Conservation (phyloP, 92 coral and sea anemone species). For the Virgularia gustaviana region DNA sequence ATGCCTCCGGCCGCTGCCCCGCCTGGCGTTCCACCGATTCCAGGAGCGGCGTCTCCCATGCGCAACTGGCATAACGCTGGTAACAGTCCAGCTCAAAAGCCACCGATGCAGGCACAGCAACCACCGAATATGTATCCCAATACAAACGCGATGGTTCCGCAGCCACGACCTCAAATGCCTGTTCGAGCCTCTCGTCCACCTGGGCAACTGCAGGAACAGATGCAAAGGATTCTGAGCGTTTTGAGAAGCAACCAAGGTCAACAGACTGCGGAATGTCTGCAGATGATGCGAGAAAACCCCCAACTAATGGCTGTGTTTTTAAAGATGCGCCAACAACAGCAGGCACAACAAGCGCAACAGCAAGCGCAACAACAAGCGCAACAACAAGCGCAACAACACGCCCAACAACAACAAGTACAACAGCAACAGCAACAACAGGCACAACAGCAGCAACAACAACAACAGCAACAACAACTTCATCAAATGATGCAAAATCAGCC, state of each 20-base stretch:
- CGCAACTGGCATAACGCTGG: slow-evolving; percentile 28
- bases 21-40: slow-evolving; percentile 31
- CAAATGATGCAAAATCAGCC: slow-evolving; percentile 65
- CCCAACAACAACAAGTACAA: slow-evolving; percentile 51
- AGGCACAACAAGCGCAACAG: slow-evolving; percentile 49
- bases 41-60: slow-evolving; percentile 9
- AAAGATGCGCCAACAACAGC: slow-evolving; percentile 72
- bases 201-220: slow-evolving; percentile 31
- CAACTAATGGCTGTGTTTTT: slow-evolving; percentile 72
- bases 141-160: slow-evolving; percentile 23
- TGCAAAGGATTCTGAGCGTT: slow-evolving; percentile 23
- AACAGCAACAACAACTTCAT: slow-evolving; percentile 62
- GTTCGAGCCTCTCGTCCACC: slow-evolving; percentile 25
- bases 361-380: slow-evolving; percentile 54
- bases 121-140: slow-evolving; percentile 1
- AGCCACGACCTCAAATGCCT: slow-evolving; percentile 17
- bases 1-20: slow-evolving; percentile 51
- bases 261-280: slow-evolving; percentile 84
- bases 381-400: slow-evolving; percentile 64
- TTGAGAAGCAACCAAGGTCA: slow-evolving; percentile 48
- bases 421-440: slow-evolving; percentile 35
- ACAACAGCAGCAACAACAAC: background rate
- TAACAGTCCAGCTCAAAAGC: slow-evolving; percentile 17
- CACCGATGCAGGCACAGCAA: slow-evolving; percentile 17
- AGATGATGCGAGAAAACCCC: slow-evolving; percentile 85